Percentiles rank a stretch among this genome's conserved stretches.
phyloP scores from a whole-genome alignment of 35 echinoderm and acorn worm species.

The Nesometra sesokonis region DNA sequence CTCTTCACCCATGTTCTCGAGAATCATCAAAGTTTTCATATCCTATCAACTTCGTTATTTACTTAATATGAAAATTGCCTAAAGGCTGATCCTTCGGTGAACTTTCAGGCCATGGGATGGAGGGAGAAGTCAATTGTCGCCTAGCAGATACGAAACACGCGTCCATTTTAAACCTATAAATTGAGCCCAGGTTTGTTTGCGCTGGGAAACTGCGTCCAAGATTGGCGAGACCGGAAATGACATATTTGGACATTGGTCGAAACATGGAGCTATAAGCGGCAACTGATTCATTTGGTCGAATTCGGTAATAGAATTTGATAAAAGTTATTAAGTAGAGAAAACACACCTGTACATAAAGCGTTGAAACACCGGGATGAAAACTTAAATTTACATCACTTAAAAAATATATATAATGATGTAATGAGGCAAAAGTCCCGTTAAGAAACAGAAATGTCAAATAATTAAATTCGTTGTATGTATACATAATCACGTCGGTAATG shows the following conservation, averaged over 20 bases:
- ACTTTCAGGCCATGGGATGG: background rate
- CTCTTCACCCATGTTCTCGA: background rate
- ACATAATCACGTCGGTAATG: too few species aligned
- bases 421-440: too few species aligned
- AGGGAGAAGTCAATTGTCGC: background rate
- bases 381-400: too few species aligned
- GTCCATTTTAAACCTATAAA: background rate
- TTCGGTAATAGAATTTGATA: background rate
- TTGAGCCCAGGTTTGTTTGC: background rate
- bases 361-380: too few species aligned
- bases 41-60: background rate
- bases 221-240: background rate
- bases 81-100: background rate
- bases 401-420: too few species aligned
- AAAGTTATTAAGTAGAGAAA: background rate
- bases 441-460: too few species aligned
- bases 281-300: background rate
- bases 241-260: background rate
- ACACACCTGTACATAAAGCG: background rate
- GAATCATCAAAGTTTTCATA: background rate
- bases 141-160: background rate
- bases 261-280: too few species aligned
- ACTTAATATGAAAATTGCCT: background rate
- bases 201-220: background rate
- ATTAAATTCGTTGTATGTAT: too few species aligned